Evolutionary conservation across 2,797 vertebrate species (phyloP), one percentile per base, ranked within the genome.

Genomic region (Halcyon chelicuti): DNA sequence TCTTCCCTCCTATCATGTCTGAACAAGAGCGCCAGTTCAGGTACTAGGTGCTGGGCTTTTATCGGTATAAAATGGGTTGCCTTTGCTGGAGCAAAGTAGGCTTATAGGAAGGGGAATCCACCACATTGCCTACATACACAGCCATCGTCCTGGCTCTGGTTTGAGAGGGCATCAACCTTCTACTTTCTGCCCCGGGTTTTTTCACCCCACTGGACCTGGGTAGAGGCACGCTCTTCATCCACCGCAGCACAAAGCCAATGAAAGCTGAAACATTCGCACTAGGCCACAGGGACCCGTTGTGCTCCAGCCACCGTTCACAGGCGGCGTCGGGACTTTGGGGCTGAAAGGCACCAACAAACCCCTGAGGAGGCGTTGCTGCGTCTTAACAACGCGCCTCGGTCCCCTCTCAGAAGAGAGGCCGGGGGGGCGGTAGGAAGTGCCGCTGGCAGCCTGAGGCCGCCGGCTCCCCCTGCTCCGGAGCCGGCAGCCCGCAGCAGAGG

Each of bases 371-470:
- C 8, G 12, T 1, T 11, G 19, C 29, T 18, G 22, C 1, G 1
- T 26, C 35, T 77, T 60, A 49, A 10, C 29, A 55, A 3, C 14
- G 61, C 68, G 29, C 65, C 39, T 52, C 12, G 2, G 44, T 3
- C 31, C 29, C 3, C 40, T 33, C 23, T 1, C 18, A 35, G 35
- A 25, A 21, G 44, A 9, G 26, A 5, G 7, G 6, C 54, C 39
- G 8, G 11, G 16, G 5, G 52, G 35, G 7, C 33, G 10, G 23
- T 1, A 17, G 1, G 4, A 25, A 10, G 20, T 2, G 5, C 2
- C 3, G 4, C 3, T 2, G 7, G 29, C 49, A 71, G 7, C 0
- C 26, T 3, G 47, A 3, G 4, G 8, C 44, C 12, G 9, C 12
- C 4, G 2, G 25, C 35, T 15, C 4, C 46, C 33, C 46, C 39